Conservation (phyloP, 1,140 invertebrate genomes). For the Aphis gossypii region DNA sequence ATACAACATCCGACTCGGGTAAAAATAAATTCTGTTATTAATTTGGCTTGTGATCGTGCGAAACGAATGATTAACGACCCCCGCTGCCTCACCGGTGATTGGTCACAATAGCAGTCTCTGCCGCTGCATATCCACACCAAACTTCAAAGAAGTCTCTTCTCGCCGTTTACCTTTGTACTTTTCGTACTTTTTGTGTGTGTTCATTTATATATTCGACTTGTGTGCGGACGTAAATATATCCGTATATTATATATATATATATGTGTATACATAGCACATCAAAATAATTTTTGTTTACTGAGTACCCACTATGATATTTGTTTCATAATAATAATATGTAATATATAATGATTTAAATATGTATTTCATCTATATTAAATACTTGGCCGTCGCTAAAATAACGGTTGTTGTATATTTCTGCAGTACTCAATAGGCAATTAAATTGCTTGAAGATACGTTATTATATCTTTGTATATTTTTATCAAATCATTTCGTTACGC, state of each 20-base stretch:
- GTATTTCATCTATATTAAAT: background rate
- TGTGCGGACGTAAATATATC: background rate
- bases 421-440: background rate
- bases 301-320: too few relatives aligned
- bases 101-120: background rate
- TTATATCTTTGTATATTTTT: background rate
- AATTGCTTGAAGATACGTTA: background rate
- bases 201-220: background rate
- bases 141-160: background rate
- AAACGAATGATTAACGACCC: conserved; percentile 44
- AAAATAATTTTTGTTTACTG: too few relatives aligned
- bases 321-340: background rate
- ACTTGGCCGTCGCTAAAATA: background rate
- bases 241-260: too few relatives aligned
- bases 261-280: too few relatives aligned
- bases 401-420: background rate
- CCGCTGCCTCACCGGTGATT: background rate
- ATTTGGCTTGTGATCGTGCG: conserved; percentile 31
- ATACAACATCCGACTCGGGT: conserved; percentile 6
- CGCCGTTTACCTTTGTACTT: background rate
- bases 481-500: background rate
- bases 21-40: conserved; percentile 39
- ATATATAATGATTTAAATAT: background rate
- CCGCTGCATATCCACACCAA: background rate
- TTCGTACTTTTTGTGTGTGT: background rate